phyloP scores from a whole-genome alignment of 2,113 vertebrate genomes.

The Microtus richardsoni region DNA sequence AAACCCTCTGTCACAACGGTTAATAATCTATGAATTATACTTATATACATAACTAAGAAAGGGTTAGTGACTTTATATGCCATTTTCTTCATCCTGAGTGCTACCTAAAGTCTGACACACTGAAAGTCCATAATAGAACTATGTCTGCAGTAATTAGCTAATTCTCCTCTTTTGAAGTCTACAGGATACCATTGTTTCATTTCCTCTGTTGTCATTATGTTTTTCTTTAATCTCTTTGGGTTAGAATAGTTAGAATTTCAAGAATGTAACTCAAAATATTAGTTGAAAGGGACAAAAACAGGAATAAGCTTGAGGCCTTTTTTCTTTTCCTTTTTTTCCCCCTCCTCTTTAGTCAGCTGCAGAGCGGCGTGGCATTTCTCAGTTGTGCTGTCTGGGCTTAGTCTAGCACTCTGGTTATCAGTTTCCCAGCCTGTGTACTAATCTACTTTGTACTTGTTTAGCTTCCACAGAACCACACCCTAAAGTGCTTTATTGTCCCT shows the following conservation, averaged over 20 bases:
- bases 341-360: not conserved
- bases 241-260: conserved; percentile 52
- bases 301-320: not conserved
- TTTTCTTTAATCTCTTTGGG: not conserved
- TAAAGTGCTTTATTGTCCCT: conserved; percentile 86
- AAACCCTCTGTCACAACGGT: not conserved
- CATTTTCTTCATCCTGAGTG: not conserved
- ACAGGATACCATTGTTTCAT: not conserved
- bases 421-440: conserved; percentile 87
- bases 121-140: conserved; percentile 35
- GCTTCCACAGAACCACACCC: conserved; percentile 88
- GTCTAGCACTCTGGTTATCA: conserved; percentile 88
- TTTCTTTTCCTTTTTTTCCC: not conserved
- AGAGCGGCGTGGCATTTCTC: conserved; percentile 54
- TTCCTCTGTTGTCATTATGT: not conserved
- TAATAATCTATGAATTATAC: conserved; percentile 12
- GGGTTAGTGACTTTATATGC: not conserved
- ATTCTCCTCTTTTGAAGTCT: conserved; percentile 51
- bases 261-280: conserved; percentile 1
- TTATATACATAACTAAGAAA: not conserved
- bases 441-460: conserved; percentile 88
- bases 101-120: conserved; percentile 47
- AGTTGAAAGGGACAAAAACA: conserved; percentile 14
- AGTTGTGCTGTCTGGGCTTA: conserved; percentile 68
- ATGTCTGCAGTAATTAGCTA: conserved; percentile 23